Conservation (phyloP, 2,797 vertebrate genomes). For the Macrochelys suwanniensis region DNA sequence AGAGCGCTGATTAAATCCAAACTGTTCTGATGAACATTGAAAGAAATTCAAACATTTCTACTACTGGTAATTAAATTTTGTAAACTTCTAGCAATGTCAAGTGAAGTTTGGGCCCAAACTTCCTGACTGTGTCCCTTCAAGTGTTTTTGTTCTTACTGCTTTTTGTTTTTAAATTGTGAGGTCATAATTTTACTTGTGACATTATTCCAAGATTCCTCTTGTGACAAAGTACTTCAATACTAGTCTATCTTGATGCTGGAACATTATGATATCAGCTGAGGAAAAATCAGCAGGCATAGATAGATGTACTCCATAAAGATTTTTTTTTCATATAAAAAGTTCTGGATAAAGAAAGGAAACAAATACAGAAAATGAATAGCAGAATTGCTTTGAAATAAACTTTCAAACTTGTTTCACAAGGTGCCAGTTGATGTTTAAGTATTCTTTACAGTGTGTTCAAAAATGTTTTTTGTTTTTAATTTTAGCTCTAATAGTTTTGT, state of each 20-base stretch:
- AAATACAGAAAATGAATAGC: neutral
- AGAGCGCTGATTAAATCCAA: fast-evolving
- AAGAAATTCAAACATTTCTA: neutral
- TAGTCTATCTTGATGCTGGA: neutral
- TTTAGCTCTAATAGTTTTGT: constrained; percentile 67
- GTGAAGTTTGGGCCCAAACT: fast-evolving
- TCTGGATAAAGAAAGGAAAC: neutral
- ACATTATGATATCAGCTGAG: neutral
- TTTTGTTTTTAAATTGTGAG: neutral
- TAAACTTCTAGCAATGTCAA: neutral
- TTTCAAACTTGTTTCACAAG: neutral
- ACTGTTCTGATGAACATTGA: neutral
- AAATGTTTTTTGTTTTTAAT: constrained; percentile 55
- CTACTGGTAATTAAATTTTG: neutral
- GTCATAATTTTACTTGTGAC: neutral
- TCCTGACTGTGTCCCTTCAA: fast-evolving
- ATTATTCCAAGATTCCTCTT: neutral
- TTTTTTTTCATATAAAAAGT: neutral
- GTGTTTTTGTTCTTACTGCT: neutral
- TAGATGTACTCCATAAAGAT: neutral
- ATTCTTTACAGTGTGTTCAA: constrained; percentile 14
- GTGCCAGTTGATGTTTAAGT: constrained; percentile 11
- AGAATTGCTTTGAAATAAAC: neutral
- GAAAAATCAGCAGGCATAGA: neutral
- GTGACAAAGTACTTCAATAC: neutral